phyloP scores from a whole-genome alignment of 2,113 vertebrate genomes.

The Caretta caretta region DNA sequence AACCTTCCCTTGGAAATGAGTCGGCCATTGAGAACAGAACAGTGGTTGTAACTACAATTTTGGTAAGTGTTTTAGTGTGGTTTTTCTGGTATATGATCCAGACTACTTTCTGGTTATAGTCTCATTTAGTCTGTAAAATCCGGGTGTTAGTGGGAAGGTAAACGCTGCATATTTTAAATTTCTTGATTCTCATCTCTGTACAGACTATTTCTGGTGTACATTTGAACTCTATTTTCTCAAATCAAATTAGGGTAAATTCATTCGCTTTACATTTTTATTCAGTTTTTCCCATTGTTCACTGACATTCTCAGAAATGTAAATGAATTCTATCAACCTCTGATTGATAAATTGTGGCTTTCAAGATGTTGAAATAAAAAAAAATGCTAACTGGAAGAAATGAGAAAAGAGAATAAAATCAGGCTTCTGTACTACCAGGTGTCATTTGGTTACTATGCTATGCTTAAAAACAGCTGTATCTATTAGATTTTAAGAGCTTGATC shows the following conservation, averaged over 20 bases:
- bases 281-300: constrained; percentile 29
- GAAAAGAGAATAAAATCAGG: constrained; percentile 14
- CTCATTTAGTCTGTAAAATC: constrained; percentile 41
- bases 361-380: constrained; percentile 50
- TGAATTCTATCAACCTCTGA: constrained; percentile 37
- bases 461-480: background rate
- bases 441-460: background rate
- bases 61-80: constrained; percentile 88
- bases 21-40: constrained; percentile 94
- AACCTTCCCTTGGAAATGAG: constrained; percentile 91
- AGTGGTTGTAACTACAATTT: constrained; percentile 97
- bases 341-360: constrained; percentile 54
- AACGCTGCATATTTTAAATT: constrained; percentile 23
- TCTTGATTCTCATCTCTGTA: constrained; percentile 33
- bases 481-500: background rate
- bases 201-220: constrained; percentile 11
- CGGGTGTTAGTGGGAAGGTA: constrained; percentile 14
- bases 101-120: constrained; percentile 40
- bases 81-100: constrained; percentile 15
- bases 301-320: constrained; percentile 35
- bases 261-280: constrained; percentile 38
- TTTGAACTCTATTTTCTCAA: constrained; percentile 1
- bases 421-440: constrained; percentile 6
- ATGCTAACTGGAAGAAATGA: background rate
- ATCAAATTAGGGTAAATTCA: background rate